Conservation (phyloP, 37 sponge, comb jelly and placozoan genomes). For the Aplysina aerophoba region DNA sequence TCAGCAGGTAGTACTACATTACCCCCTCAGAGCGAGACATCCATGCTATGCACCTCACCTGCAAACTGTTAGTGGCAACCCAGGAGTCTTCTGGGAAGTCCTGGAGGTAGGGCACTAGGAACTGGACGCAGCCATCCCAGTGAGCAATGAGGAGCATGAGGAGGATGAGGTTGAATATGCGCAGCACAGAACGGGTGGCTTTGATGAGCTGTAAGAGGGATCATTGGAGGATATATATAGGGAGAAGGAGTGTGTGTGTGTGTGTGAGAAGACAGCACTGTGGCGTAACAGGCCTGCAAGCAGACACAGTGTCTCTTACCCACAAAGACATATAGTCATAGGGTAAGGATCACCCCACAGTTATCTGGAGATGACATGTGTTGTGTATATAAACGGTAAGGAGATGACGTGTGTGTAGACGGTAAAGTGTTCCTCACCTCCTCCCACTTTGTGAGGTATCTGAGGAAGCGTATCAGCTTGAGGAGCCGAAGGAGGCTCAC, state of each 20-base stretch:
- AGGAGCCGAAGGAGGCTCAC: slow-evolving; percentile 60
- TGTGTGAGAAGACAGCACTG: background rate
- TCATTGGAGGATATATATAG: too few relatives aligned
- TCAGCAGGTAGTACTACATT: too few relatives aligned
- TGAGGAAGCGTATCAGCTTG: slow-evolving; percentile 47
- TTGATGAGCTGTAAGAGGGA: slow-evolving; percentile 30
- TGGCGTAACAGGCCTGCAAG: background rate
- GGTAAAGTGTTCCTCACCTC: too few relatives aligned
- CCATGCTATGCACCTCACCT: too few relatives aligned
- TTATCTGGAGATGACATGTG: too few relatives aligned
- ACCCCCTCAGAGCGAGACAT: too few relatives aligned
- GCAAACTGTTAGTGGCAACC: slow-evolving; percentile 54
- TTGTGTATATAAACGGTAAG: too few relatives aligned
- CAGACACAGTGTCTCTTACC: too few relatives aligned
- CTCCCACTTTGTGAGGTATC: slow-evolving; percentile 67
- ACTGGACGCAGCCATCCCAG: slow-evolving; percentile 82
- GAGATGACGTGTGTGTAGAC: too few relatives aligned
- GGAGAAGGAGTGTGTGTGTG: background rate
- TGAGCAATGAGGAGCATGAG: slow-evolving; percentile 66
- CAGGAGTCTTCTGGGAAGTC: slow-evolving; percentile 70
- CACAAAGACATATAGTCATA: too few relatives aligned
- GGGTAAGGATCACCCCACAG: too few relatives aligned
- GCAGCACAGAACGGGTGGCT: slow-evolving; percentile 42
- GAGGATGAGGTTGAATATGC: slow-evolving; percentile 56
- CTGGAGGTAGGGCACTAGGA: slow-evolving; percentile 57